A percentile compares a stretch with the other conserved stretches of the same genome.
Evolutionary conservation across 1,140 invertebrate species (phyloP).

Genomic region (Trinorchestia longiramus): DNA sequence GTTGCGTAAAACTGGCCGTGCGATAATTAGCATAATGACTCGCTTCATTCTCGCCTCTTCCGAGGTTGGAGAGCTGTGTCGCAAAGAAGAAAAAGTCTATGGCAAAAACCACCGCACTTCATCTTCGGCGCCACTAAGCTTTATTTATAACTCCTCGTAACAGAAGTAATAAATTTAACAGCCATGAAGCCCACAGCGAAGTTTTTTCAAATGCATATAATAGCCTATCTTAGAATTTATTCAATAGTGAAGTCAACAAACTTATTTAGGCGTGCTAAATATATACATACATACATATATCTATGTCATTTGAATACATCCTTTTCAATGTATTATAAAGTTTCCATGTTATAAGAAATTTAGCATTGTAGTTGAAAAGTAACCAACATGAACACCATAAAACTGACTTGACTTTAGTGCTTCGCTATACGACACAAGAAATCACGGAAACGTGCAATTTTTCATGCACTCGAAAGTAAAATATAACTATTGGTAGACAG

Average conservation of each 20-base stretch:
- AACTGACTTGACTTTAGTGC: too few relatives aligned
- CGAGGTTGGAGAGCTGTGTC: neutral
- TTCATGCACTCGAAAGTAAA: neutral
- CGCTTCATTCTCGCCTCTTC: neutral
- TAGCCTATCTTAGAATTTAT: neutral
- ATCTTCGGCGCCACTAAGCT: neutral
- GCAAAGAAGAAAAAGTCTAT: neutral
- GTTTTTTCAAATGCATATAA: neutral
- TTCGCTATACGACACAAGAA: neutral
- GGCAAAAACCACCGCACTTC: neutral
- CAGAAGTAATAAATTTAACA: neutral
- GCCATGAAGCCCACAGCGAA: neutral
- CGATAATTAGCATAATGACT: neutral
- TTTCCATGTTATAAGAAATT: neutral
- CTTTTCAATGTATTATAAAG: neutral
- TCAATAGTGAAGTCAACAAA: neutral
- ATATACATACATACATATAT: too few relatives aligned
- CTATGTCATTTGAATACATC: neutral
- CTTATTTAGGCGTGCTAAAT: neutral
- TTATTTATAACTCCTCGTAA: neutral
- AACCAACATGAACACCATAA: too few relatives aligned
- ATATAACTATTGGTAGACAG: neutral
- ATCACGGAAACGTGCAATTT: neutral
- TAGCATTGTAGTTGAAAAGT: neutral
- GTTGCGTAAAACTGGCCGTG: neutral